Percentiles rank a stretch among this genome's conserved stretches.
Conservation (phyloP, 2,113 vertebrate genomes). For the Bolborhynchus lineola region DNA sequence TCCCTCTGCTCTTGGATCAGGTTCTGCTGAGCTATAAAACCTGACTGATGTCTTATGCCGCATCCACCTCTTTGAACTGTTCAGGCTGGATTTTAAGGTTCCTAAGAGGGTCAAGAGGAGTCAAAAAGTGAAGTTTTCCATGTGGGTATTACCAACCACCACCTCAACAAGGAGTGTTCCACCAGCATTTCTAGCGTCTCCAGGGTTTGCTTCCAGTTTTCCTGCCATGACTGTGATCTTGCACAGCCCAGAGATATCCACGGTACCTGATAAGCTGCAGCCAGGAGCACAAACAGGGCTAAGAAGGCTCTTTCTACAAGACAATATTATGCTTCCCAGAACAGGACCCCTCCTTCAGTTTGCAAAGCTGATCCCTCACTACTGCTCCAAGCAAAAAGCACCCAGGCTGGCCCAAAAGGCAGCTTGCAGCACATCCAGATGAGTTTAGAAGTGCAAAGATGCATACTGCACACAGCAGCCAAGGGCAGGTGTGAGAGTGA, state of each 20-base stretch:
- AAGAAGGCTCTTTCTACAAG: background rate
- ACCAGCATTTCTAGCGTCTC: rapidly evolving
- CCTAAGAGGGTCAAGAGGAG: background rate
- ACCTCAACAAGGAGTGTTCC: background rate
- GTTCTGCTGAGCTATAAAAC: background rate
- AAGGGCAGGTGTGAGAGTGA: background rate
- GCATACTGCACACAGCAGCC: background rate
- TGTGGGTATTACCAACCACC: background rate
- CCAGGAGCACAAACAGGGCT: background rate
- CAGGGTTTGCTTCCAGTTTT: background rate
- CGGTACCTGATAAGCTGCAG: background rate
- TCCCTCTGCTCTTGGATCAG: background rate
- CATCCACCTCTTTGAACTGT: background rate
- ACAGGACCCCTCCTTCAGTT: background rate
- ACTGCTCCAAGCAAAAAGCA: background rate
- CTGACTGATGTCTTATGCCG: background rate
- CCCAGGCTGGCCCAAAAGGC: background rate
- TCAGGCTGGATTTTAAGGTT: background rate
- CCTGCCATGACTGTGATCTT: rapidly evolving
- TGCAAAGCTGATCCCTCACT: background rate
- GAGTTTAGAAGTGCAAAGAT: background rate
- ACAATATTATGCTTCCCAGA: background rate
- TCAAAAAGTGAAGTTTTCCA: background rate
- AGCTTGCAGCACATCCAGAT: background rate
- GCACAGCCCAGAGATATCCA: background rate